Evolutionary conservation across 1,140 invertebrate genomes (phyloP).

Genomic region (Drosophila serrata): DNA sequence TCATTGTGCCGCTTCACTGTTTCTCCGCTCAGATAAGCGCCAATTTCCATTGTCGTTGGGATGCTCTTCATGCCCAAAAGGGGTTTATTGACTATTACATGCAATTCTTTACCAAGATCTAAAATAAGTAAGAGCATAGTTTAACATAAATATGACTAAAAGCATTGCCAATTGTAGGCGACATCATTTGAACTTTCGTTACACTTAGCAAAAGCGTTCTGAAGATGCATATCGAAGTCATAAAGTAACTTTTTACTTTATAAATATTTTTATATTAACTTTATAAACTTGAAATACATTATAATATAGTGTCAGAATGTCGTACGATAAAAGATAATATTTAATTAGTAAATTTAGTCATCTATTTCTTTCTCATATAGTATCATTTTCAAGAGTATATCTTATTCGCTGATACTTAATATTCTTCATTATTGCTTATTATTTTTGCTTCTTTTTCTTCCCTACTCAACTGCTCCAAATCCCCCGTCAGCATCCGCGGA

Average conservation of each 20-base stretch:
- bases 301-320: no score
- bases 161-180: neutral
- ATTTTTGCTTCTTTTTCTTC: slow-evolving; percentile 8
- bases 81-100: neutral
- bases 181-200: neutral
- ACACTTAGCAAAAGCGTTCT: no score
- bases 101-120: neutral
- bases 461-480: slow-evolving; percentile 33
- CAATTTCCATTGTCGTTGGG: slow-evolving; percentile 26
- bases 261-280: no score
- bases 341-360: no score
- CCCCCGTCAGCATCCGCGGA: slow-evolving; percentile 1
- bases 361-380: no score
- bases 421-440: slow-evolving; percentile 1
- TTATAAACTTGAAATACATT: no score
- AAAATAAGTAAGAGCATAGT: neutral
- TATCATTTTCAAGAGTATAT: slow-evolving; percentile 8
- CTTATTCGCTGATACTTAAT: neutral
- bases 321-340: no score
- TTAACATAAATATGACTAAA: neutral
- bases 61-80: slow-evolving; percentile 5
- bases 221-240: no score
- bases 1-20: slow-evolving; percentile 40
- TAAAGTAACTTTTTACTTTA: no score
- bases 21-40: slow-evolving; percentile 54